Evolutionary conservation across 1,140 invertebrate genomes (phyloP).

Genomic region (Drosophila seguyi): DNA sequence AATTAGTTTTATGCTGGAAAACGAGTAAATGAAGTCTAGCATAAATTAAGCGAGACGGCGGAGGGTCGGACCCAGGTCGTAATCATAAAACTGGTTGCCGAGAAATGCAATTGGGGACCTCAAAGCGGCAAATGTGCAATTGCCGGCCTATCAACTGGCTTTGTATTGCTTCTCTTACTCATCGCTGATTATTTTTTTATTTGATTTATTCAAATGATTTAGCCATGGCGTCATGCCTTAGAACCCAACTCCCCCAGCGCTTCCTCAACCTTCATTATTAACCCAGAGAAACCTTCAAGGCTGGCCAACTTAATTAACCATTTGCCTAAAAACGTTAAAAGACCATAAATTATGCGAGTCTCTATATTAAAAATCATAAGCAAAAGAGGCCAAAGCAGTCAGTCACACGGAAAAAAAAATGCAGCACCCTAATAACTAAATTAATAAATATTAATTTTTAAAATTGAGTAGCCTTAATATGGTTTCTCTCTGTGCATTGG

Average conservation of each 20-base stretch:
- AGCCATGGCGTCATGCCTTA: slow-evolving; percentile 32
- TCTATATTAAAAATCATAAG: background rate
- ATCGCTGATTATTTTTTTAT: slow-evolving; percentile 11
- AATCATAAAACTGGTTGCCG: slow-evolving; percentile 43
- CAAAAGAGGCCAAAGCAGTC: slow-evolving; percentile 16
- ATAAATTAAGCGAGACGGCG: slow-evolving; percentile 45
- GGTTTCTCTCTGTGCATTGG: slow-evolving; percentile 6
- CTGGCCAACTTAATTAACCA: slow-evolving; percentile 41
- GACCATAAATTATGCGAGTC: slow-evolving; percentile 37
- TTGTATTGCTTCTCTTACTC: slow-evolving; percentile 2
- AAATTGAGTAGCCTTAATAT: too few relatives aligned
- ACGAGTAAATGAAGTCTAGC: slow-evolving; percentile 49
- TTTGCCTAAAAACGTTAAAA: slow-evolving; percentile 35
- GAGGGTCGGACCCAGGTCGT: slow-evolving; percentile 3
- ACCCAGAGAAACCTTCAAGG: slow-evolving; percentile 45
- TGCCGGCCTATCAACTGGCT: slow-evolving; percentile 1
- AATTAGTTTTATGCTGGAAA: slow-evolving; percentile 55
- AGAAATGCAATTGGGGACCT: slow-evolving; percentile 32
- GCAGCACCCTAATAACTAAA: background rate
- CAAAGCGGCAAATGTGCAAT: slow-evolving; percentile 22
- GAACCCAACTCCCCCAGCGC: slow-evolving; percentile 2
- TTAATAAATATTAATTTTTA: background rate
- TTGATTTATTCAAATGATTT: slow-evolving; percentile 27
- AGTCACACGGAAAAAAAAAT: slow-evolving; percentile 4
- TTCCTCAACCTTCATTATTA: slow-evolving; percentile 52